Conservation (phyloP, 2,797 vertebrate species). For the Phrynocephalus guinanensis region DNA sequence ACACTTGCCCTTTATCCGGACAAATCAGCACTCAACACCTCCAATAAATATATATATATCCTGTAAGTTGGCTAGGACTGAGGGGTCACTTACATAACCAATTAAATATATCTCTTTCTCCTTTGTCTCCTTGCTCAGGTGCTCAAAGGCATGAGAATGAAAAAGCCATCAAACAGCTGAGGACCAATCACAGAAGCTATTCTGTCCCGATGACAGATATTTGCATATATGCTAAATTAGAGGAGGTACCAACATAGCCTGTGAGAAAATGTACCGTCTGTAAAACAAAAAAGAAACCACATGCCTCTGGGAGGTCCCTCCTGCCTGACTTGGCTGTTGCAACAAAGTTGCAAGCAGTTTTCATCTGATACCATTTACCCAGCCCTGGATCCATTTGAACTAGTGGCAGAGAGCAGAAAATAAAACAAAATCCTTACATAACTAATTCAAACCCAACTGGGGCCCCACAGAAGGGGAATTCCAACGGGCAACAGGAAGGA, state of each 20-base stretch:
- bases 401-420: slow-evolving; percentile 65
- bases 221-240: fast-evolving
- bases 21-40: slow-evolving; percentile 45
- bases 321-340: not conserved
- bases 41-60: slow-evolving; percentile 43
- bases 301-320: slow-evolving; percentile 39
- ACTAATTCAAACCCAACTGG: slow-evolving; percentile 60
- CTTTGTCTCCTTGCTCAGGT: slow-evolving; percentile 52
- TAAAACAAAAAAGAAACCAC: slow-evolving; percentile 45
- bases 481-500: slow-evolving; percentile 65
- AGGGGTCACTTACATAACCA: slow-evolving; percentile 67
- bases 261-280: slow-evolving; percentile 43
- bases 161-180: slow-evolving; percentile 28
- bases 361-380: slow-evolving; percentile 65
- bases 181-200: slow-evolving; percentile 25
- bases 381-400: slow-evolving; percentile 72
- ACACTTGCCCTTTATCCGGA: slow-evolving; percentile 54
- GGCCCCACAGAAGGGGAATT: slow-evolving; percentile 64
- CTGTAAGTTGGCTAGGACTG: slow-evolving; percentile 47
- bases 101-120: slow-evolving; percentile 58
- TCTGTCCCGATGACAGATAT: not conserved
- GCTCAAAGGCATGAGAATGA: slow-evolving; percentile 40
- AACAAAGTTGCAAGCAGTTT: slow-evolving; percentile 24
- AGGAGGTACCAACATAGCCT: fast-evolving
- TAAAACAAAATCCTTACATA: slow-evolving; percentile 75